A percentile compares a stretch with the other conserved stretches of the same genome.
Evolutionary conservation across 2,113 vertebrate species (phyloP).

Genomic region (Herpailurus yagouaroundi): DNA sequence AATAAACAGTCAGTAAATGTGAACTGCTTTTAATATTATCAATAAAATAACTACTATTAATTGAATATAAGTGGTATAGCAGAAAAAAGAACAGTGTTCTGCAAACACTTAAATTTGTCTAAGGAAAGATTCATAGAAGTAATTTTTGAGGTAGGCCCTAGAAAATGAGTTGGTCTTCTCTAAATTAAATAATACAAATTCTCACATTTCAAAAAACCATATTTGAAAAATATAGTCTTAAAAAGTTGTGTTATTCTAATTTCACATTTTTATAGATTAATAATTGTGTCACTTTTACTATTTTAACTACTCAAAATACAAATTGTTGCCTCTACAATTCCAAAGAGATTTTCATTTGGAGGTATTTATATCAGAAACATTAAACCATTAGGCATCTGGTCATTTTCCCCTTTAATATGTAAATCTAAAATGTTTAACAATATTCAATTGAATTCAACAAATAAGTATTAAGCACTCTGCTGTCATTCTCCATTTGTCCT

Average conservation of each 20-base stretch:
- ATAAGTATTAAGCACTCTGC: neutral
- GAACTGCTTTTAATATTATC: neutral
- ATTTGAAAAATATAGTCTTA: neutral
- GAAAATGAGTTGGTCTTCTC: slow-evolving; percentile 11
- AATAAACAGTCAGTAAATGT: neutral
- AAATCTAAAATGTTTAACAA: slow-evolving; percentile 27
- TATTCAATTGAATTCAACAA: slow-evolving; percentile 16
- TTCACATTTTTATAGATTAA: neutral
- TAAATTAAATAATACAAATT: neutral
- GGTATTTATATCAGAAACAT: slow-evolving; percentile 23
- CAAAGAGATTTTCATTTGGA: slow-evolving; percentile 39
- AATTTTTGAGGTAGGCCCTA: neutral
- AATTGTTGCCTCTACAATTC: neutral
- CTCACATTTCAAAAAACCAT: neutral
- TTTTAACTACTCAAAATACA: slow-evolving; percentile 30
- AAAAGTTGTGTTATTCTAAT: neutral
- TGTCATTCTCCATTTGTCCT: neutral
- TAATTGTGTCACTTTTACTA: neutral
- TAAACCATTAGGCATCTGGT: slow-evolving; percentile 16
- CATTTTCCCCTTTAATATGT: slow-evolving; percentile 16
- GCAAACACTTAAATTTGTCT: neutral
- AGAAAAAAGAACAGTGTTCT: neutral
- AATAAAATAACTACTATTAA: neutral
- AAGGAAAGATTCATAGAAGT: neutral
- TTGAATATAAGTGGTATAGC: neutral